A percentile compares a stretch with the other conserved stretches of the same genome.
These are phyloP conservation scores for Platichthys flesus DNA, from an alignment of 2,113 vertebrate genomes.

Conservation along the genomic window DNA sequence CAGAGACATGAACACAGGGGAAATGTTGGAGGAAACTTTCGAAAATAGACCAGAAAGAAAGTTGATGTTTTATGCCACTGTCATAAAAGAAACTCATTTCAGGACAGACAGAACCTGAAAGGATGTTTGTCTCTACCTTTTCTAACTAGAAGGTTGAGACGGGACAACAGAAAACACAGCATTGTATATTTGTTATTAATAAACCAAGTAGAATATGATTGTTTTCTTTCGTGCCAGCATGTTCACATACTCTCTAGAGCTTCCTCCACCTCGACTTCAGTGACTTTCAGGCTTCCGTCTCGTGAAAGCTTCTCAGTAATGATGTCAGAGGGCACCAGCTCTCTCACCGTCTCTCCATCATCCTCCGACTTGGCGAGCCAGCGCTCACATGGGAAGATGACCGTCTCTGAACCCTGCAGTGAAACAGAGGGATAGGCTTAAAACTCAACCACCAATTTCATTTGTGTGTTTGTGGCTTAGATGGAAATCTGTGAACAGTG, in stretches of 20 bases:
- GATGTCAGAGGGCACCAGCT: conserved; percentile 93
- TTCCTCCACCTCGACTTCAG: conserved; percentile 92
- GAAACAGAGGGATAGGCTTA: background rate
- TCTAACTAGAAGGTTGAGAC: too few species aligned
- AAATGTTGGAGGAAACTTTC: conserved; percentile 9
- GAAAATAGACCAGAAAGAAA: conserved; percentile 19
- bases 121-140: too few species aligned
- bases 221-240: background rate
- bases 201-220: too few species aligned
- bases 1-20: conserved; percentile 15
- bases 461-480: conserved; percentile 4
- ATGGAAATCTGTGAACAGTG: background rate
- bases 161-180: too few species aligned
- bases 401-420: conserved; percentile 90
- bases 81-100: too few species aligned
- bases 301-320: conserved; percentile 93
- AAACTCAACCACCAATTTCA: background rate
- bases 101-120: too few species aligned
- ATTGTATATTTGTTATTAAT: too few species aligned
- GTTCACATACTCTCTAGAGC: conserved; percentile 91
- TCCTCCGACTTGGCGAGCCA: conserved; percentile 97
- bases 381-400: conserved; percentile 92
- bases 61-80: background rate
- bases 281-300: conserved; percentile 91
- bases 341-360: conserved; percentile 91